A percentile compares a stretch with the other conserved stretches of the same genome.
Evolutionary conservation across 2,113 vertebrate genomes (phyloP).

Genomic region (Melanerpes aurifrons): DNA sequence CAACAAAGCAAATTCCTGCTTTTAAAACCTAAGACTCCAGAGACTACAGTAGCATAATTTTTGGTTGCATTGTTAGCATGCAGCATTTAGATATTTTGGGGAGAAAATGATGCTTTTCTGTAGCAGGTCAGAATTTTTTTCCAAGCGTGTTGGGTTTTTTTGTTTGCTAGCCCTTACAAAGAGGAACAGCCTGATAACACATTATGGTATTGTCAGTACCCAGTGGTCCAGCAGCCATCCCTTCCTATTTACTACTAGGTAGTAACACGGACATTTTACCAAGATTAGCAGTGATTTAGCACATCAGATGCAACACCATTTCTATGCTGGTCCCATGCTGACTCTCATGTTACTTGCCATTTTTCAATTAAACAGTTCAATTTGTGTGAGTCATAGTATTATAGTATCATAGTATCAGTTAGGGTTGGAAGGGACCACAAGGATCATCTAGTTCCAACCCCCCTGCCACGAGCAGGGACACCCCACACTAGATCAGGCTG

Average conservation of each 20-base stretch:
- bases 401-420: too few relatives aligned
- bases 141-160: background rate
- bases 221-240: background rate
- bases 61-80: background rate
- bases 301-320: background rate
- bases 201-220: background rate
- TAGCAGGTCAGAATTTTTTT: background rate
- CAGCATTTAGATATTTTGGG: background rate
- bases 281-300: background rate
- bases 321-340: background rate
- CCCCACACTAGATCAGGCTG: too few relatives aligned
- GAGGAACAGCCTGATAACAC: background rate
- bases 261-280: background rate
- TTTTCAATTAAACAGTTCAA: constrained; percentile 3
- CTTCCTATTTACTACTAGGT: background rate
- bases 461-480: too few relatives aligned
- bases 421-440: too few relatives aligned
- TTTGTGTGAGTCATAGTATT: background rate
- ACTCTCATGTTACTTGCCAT: background rate
- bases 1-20: background rate
- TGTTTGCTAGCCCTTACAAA: background rate
- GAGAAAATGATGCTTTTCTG: background rate
- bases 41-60: background rate
- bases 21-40: background rate
- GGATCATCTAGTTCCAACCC: too few relatives aligned